These are phyloP conservation scores for Caranx melampygus DNA, from an alignment of 2,113 vertebrate genomes.

Conservation along the genomic window DNA sequence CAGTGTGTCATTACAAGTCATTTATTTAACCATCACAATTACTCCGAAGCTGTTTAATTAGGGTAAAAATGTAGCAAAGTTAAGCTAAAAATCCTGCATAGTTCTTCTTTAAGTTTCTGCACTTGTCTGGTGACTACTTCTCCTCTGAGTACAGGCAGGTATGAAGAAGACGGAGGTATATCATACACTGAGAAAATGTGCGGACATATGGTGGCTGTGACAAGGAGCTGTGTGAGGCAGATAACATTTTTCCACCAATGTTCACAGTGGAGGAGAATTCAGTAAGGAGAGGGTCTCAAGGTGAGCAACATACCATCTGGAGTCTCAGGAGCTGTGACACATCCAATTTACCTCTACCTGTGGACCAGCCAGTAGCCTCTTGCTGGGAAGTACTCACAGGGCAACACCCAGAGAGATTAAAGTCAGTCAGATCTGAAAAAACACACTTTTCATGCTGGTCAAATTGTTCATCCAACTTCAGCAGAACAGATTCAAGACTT, in stretches of 20 bases:
- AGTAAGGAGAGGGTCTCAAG: conserved; percentile 61
- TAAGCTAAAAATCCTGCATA: too few species aligned
- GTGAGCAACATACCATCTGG: conserved; percentile 77
- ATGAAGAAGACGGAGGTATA: conserved; percentile 22
- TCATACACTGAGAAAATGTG: conserved; percentile 34
- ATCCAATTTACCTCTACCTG: conserved; percentile 79
- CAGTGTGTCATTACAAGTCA: too few species aligned
- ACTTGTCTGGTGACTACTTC: background rate
- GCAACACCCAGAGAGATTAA: conserved; percentile 30
- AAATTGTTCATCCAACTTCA: background rate
- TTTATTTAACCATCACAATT: too few species aligned
- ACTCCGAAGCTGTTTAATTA: too few species aligned
- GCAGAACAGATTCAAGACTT: background rate
- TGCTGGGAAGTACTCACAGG: conserved; percentile 33
- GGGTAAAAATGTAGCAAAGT: too few species aligned
- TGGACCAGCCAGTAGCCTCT: conserved; percentile 54
- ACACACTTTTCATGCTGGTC: conserved; percentile 27
- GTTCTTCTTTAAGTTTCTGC: background rate
- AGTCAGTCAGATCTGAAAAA: conserved; percentile 43
- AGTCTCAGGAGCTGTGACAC: conserved; percentile 67
- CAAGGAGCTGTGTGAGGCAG: conserved; percentile 72
- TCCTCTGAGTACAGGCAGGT: background rate
- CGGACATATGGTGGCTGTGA: conserved; percentile 73
- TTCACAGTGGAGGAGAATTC: conserved; percentile 62
- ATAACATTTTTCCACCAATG: conserved; percentile 71